Evolutionary conservation across 2,888 invertebrate species (phyloP), one percentile per base, ranked within the genome.

Genomic region (Machimus rusticus): DNA sequence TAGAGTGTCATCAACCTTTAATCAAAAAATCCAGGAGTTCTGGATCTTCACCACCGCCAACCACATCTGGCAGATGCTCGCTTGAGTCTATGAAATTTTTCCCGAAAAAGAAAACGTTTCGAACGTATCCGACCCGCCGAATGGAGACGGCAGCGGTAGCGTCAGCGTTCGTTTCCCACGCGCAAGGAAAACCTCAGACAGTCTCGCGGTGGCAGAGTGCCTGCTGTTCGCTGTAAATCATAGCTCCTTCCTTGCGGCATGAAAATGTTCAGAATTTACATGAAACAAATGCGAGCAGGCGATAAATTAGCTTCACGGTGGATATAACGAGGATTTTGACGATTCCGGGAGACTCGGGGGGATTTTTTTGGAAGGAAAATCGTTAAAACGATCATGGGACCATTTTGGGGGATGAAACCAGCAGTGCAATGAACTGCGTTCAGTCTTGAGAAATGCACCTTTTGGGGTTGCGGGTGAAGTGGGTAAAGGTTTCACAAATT

Each of bases 171-270:
- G 66, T 85, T 85, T 85, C 85, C 85, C 85, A 85, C 85, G 85
- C 85, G 74, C 37, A 74, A 9, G 34, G 74, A 74, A 74, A 74
- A 74, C 74, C 74, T 74, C 74, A 43, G 43, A 23, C 43, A 16
- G 46, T 28, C 43, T 6, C 28, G 79, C 14, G 79, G 74, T 57
- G 43, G 66, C 78, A 57, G 23, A 55, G 31, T 74, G 77, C 66
- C 86, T 86, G 78, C 86, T 86, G 86, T 86, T 86, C 37, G 39
- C 57, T 78, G 86, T 86, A 86, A 86, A 86, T 86, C 86, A 86
- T 86, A 37, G n/a, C 57, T 39, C 57, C 37, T 39, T 39, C 57
- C 37, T 39, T 31, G 2, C 51, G 1, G 55, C 51, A 57, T 37
- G 55, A 86, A 77, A 79, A 86, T 86, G 78, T 31, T n/a, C 28